A percentile compares a stretch with the other conserved stretches of the same genome.
Evolutionary conservation across 2,113 vertebrate genomes (phyloP).

Genomic region (Shinisaurus crocodilurus): DNA sequence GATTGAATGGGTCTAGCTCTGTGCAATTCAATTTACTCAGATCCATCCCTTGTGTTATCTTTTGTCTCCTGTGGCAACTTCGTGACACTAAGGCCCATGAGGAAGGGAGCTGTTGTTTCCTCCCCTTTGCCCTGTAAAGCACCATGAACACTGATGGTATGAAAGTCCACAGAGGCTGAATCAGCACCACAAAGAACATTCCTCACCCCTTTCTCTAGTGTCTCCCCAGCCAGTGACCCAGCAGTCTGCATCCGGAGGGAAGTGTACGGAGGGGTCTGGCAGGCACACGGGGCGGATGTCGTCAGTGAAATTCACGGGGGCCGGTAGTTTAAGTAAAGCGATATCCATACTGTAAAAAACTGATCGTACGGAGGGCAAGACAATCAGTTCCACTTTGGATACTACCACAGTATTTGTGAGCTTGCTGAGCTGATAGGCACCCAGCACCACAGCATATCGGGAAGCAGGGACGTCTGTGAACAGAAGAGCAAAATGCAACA

Average conservation of each 20-base stretch:
- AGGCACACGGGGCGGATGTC: conserved; percentile 64
- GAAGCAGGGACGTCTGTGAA: neutral
- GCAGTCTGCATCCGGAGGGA: neutral
- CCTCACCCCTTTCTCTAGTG: conserved; percentile 52
- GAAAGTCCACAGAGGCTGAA: neutral
- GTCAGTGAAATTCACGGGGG: conserved; percentile 28
- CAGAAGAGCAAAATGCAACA: neutral
- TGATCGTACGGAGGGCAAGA: too few relatives aligned
- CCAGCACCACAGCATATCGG: neutral
- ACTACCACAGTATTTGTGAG: too few relatives aligned
- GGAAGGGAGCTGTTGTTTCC: too few relatives aligned
- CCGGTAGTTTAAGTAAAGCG: conserved; percentile 57
- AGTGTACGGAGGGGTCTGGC: neutral
- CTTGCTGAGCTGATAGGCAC: neutral
- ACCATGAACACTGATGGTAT: too few relatives aligned
- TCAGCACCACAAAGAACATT: neutral
- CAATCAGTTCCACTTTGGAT: neutral
- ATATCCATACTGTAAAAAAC: too few relatives aligned
- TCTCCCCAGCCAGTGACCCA: conserved; percentile 74
- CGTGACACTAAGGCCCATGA: too few relatives aligned
- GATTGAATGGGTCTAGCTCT: too few relatives aligned
- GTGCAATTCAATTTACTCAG: too few relatives aligned
- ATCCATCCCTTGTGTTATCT: too few relatives aligned
- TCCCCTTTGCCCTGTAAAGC: too few relatives aligned
- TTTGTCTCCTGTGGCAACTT: too few relatives aligned